Evolutionary conservation across 2,113 vertebrate genomes (phyloP).

Genomic region (Taurulus bubalis): DNA sequence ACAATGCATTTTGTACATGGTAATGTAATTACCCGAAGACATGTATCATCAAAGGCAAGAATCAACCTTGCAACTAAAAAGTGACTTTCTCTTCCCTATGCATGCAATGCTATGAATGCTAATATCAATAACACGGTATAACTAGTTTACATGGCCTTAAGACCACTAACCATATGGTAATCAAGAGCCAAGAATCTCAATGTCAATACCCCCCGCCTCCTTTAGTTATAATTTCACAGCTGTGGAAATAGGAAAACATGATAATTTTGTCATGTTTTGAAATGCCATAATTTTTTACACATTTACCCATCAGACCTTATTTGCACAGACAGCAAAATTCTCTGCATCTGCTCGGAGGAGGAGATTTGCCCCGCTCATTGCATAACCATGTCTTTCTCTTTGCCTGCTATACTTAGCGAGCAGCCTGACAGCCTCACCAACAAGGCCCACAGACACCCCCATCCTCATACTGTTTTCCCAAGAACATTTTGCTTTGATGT

Average conservation of each 20-base stretch:
- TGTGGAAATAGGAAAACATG: conserved; percentile 15
- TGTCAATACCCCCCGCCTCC: conserved; percentile 31
- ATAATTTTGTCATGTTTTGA: conserved; percentile 49
- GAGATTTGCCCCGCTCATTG: conserved; percentile 64
- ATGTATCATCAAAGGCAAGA: conserved; percentile 32
- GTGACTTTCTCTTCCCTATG: conserved; percentile 18
- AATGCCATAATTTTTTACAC: conserved; percentile 66
- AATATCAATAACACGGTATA: conserved; percentile 54
- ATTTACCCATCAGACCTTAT: conserved; percentile 67
- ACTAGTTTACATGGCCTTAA: conserved; percentile 42
- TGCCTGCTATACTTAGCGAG: conserved; percentile 70
- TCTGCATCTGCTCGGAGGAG: conserved; percentile 56
- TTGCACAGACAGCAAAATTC: conserved; percentile 66
- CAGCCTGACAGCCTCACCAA: conserved; percentile 65
- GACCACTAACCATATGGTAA: conserved; percentile 18
- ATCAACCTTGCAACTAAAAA: conserved; percentile 27
- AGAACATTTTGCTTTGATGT: conserved; percentile 74
- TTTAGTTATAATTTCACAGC: conserved; percentile 30
- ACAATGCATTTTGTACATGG: conserved; percentile 23
- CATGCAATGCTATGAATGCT: conserved; percentile 31
- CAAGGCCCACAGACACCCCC: conserved; percentile 63
- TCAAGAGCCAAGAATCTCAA: conserved; percentile 35
- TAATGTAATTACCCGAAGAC: conserved; percentile 37
- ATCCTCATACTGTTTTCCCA: conserved; percentile 67
- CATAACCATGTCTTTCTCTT: conserved; percentile 69